Evolutionary conservation across 2,113 vertebrate species (phyloP), one percentile per base, ranked within the genome.

Genomic region (Polyodon spathula): DNA sequence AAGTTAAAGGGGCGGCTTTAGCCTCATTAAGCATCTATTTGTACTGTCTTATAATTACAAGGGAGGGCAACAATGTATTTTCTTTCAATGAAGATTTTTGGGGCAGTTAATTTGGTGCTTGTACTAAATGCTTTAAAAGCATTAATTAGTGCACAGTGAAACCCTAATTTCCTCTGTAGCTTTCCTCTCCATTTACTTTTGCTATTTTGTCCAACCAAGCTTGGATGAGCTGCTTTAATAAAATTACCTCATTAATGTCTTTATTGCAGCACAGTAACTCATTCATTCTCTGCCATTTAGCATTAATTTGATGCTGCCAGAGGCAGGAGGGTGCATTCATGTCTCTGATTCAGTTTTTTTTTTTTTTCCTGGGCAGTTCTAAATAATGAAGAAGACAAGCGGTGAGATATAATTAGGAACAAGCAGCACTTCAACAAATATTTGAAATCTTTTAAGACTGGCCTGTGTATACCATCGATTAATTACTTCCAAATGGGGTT

Each of bases 391-490:
- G 85, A 88, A 84, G 87, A 85, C 85, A 79, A 87, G 85, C 84
- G 90, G 93, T 78, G 88, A 95, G 91, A 91, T 94, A 95, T 97
- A 97, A 97, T 97, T 94, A 92, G 91, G 86, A 82, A 89, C 89
- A 92, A 95, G 91, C 87, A 88, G 82, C 88, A 89, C 92, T 97
- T 93, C 84, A 91, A 86, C 69, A 87, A 89, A 92, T 92, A 91
- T 89, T 79, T 88, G 88, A 87, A 88, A 77, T 90, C 83, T 90
- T 92, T 93, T 88, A 90, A 92, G 82, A 70, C 74, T 51, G 53
- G 76, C 76, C 81, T 78, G 79, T 80, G 77, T 77, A 69, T 72
- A 74, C 72, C 63, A 77, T 82, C 87, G 89, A 95, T 98, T 95
- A 97, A 97, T 91, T 92, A 88, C 84, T 93, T 87, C 85, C 86